Conservation (phyloP, 1,140 invertebrate species). For the Heliconius eleuchia region DNA sequence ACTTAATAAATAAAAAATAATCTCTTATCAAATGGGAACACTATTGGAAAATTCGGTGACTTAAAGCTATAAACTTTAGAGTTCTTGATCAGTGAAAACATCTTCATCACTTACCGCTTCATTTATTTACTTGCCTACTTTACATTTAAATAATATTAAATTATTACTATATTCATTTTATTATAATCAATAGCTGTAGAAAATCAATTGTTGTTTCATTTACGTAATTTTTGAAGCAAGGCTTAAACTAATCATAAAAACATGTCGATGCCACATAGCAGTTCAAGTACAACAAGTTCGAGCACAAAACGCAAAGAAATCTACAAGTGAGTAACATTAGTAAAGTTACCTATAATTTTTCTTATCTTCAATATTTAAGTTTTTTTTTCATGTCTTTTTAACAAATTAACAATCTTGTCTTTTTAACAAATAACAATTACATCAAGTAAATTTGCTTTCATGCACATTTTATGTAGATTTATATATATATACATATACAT, state of each 20-base stretch:
- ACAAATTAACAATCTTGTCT: background rate
- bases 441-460: background rate
- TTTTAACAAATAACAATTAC: no score
- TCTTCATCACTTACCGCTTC: conserved; percentile 21
- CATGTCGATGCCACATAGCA: conserved; percentile 80
- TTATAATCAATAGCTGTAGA: no score
- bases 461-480: background rate
- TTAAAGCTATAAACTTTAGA: background rate
- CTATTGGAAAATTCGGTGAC: background rate
- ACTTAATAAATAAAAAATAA: background rate
- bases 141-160: background rate
- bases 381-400: background rate
- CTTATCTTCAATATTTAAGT: background rate
- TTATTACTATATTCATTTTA: background rate
- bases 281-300: conserved; percentile 80
- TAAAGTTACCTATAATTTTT: background rate
- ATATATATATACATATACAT: background rate
- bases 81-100: conserved; percentile 24
- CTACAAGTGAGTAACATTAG: conserved; percentile 81
- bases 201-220: background rate
- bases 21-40: background rate
- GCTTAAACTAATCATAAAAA: conserved; percentile 24
- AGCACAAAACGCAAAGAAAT: conserved; percentile 87
- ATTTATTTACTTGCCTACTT: conserved; percentile 24
- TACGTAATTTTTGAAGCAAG: background rate